Evolutionary conservation across 2,888 invertebrate species (phyloP).

Genomic region (Cerastis rubricosa): DNA sequence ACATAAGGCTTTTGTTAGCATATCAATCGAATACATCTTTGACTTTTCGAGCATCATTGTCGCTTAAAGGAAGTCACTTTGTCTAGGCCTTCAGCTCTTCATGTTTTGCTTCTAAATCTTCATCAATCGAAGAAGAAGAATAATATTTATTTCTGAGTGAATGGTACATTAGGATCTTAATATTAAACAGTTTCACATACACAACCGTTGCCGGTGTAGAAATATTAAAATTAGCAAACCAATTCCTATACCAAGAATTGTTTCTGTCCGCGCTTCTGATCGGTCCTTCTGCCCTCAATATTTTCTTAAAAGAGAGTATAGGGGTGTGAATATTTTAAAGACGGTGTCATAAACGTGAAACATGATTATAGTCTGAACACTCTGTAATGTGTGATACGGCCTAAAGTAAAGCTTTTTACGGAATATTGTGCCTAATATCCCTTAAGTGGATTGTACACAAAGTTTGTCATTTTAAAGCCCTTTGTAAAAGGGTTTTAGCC

Average conservation of each 20-base stretch:
- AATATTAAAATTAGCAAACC: no score
- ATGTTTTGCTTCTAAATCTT: not conserved
- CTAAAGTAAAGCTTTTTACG: slow-evolving; percentile 50
- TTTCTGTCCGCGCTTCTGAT: not conserved
- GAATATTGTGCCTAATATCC: slow-evolving; percentile 44
- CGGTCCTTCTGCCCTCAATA: slow-evolving; percentile 12
- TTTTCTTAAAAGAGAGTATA: slow-evolving; percentile 9
- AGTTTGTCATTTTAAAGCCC: slow-evolving; percentile 36
- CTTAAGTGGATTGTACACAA: slow-evolving; percentile 41
- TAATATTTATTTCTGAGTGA: no score
- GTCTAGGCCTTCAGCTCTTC: not conserved
- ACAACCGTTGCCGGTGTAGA: no score
- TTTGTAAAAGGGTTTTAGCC: slow-evolving; percentile 41
- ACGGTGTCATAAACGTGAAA: slow-evolving; percentile 58
- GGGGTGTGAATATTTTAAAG: slow-evolving; percentile 59
- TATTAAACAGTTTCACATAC: no score
- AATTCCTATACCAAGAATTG: not conserved
- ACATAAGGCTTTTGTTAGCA: not conserved
- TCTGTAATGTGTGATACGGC: slow-evolving; percentile 41
- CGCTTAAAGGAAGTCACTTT: not conserved
- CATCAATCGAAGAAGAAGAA: not conserved
- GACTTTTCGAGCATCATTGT: not conserved
- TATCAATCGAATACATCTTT: not conserved
- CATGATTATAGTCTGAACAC: slow-evolving; percentile 54
- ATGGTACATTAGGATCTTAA: no score